phyloP scores from a whole-genome alignment of 2,888 invertebrate genomes.

The Rhamphomyia laevipes region DNA sequence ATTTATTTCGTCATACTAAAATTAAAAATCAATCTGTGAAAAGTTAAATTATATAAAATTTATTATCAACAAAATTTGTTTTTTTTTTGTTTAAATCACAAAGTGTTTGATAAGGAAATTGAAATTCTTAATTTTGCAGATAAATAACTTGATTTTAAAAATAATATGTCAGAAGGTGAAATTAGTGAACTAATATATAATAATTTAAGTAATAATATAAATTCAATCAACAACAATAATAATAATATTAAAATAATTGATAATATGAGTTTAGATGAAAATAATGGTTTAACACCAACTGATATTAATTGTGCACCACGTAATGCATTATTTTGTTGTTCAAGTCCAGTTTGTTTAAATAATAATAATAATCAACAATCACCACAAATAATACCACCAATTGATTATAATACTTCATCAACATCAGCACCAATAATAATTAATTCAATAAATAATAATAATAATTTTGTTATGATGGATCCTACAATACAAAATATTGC shows the following conservation, averaged over 20 bases:
- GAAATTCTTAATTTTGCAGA: too few species aligned
- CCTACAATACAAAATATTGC: background rate
- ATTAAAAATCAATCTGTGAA: too few species aligned
- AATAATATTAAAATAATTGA: slow-evolving; percentile 1
- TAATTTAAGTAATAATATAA: too few species aligned
- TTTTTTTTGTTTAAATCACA: too few species aligned
- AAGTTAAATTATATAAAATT: too few species aligned
- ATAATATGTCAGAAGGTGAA: too few species aligned
- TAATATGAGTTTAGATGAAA: background rate
- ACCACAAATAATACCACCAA: slow-evolving; percentile 19
- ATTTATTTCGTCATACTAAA: too few species aligned
- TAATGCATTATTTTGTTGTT: slow-evolving; percentile 27
- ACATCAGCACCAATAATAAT: background rate
- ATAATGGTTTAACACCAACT: slow-evolving; percentile 10
- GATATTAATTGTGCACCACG: slow-evolving; percentile 39
- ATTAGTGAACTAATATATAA: too few species aligned
- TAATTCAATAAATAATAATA: slow-evolving; percentile 10
- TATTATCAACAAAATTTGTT: too few species aligned
- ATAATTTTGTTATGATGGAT: slow-evolving; percentile 11
- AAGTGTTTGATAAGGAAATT: too few species aligned
- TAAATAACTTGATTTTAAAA: too few species aligned
- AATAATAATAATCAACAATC: slow-evolving; percentile 10
- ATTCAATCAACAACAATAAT: background rate
- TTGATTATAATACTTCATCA: slow-evolving; percentile 8
- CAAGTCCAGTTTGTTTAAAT: slow-evolving; percentile 20